Base-by-base conservation (phyloP, 2,113 vertebrate genomes). In the Sialia sialis region DNA sequence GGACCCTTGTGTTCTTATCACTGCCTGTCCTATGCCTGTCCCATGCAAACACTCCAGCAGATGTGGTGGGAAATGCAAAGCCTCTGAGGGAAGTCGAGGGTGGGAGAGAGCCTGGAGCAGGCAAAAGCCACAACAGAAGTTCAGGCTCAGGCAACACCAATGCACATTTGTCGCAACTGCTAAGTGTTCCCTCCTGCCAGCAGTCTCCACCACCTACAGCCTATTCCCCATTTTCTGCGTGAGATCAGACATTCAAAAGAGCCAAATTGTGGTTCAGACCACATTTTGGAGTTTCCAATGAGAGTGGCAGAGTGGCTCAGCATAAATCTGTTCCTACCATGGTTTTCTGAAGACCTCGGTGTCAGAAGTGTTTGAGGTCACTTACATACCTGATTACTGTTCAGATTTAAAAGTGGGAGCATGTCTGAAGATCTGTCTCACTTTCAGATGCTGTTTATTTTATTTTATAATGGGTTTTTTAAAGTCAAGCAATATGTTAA, bases 1-100 rank as follows among this genome's bases (percentile, higher is more conserved):
- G 78, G 92, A n/a, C 88, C 55, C 84, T 93, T 95, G 91, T 95
- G 96, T 95, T 93, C 78, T 90, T 95, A 83, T 87, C 87, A 1
- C 63, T 66, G 83, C 79, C 70, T 88, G 46, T 67, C 54, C 80
- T 17, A 15, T 43, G 84, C 75, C 67, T 81, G 58, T 75, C 67
- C 76, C 30, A 25, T 52, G 14, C 75, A 83, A 85, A 74, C 75
- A 63, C 79, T 86, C 51, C 78, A 90, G 63, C 91, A 93, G 87
- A 91, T 91, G 89, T 74, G 70, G 75, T 85, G 63, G 72, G 79
- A 95, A 94, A 84, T 54, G 54, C 54, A 79, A 58, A 91, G 55
- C 63, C 54, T 73, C 91, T 69, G 48, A 75, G 51, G 26, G 51
- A 79, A 82, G 26, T 16, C 66, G 0, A 38, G 54, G 13, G 11